A percentile compares a stretch with the other conserved stretches of the same genome.
These are phyloP conservation scores for Thecophora atra DNA, from an alignment of 2,888 invertebrate species.

Conservation along the genomic window DNA sequence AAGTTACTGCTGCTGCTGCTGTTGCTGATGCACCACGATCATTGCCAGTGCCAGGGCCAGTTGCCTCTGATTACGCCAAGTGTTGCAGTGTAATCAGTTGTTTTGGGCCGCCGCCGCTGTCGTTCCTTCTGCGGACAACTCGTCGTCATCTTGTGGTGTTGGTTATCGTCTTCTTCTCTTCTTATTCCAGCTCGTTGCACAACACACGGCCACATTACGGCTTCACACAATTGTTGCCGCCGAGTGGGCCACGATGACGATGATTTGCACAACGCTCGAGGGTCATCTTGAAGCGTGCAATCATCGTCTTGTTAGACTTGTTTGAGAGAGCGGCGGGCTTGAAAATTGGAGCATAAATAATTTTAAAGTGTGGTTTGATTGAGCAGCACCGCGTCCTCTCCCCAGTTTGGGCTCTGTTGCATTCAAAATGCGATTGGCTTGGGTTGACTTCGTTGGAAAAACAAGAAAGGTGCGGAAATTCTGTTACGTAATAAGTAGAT, in stretches of 20 bases:
- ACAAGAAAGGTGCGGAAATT: constrained; percentile 1
- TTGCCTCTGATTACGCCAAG: constrained; percentile 28
- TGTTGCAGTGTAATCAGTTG: constrained; percentile 33
- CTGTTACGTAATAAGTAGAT: constrained; percentile 31
- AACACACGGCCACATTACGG: not conserved
- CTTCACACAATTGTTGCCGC: not conserved
- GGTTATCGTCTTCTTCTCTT: not conserved
- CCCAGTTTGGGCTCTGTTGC: not conserved
- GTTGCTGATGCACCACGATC: constrained; percentile 22
- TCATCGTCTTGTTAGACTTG: constrained; percentile 37
- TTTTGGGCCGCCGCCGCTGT: constrained; percentile 19
- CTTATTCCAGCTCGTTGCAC: not conserved
- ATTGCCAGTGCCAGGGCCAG: constrained; percentile 8
- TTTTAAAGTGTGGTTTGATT: constrained; percentile 44
- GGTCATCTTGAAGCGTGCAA: constrained; percentile 30
- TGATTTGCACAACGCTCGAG: constrained; percentile 33
- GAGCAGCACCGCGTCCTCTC: constrained; percentile 16
- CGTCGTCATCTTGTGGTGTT: not conserved
- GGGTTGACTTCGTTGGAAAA: not conserved
- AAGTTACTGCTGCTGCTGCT: not conserved
- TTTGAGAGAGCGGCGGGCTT: constrained; percentile 19
- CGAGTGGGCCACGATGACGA: constrained; percentile 9
- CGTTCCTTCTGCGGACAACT: too few species aligned
- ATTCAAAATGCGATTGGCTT: not conserved
- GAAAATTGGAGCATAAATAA: constrained; percentile 46